Evolutionary conservation across 2,797 vertebrate species (phyloP).

Genomic region (Pterois miles): DNA sequence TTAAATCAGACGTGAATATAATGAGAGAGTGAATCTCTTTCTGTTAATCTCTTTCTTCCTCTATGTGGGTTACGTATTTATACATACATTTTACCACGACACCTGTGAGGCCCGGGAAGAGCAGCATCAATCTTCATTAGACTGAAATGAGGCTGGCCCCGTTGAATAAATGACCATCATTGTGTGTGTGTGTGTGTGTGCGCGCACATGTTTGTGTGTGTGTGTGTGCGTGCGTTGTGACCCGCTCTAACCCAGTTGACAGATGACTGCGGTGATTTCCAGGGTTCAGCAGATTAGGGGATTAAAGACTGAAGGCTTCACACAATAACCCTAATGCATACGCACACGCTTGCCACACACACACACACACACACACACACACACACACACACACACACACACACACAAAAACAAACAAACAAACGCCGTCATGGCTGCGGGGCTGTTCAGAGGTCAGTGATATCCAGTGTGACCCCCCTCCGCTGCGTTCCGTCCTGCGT

Average conservation of each 20-base stretch:
- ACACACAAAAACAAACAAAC: constrained; percentile 32
- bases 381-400: constrained; percentile 33
- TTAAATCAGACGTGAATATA: constrained; percentile 13
- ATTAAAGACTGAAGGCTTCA: constrained; percentile 81
- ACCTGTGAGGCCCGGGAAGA: constrained; percentile 76
- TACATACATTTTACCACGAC: constrained; percentile 68
- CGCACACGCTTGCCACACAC: background rate
- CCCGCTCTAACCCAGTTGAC: constrained; percentile 73
- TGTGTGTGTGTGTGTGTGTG: constrained; percentile 44
- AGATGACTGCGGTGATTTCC: constrained; percentile 84
- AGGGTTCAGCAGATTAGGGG: constrained; percentile 85
- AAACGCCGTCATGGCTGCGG: background rate
- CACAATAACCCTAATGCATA: constrained; percentile 81
- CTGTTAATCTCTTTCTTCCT: constrained; percentile 34
- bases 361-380: constrained; percentile 36
- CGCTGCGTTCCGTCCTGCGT: constrained; percentile 3
- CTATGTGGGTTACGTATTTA: constrained; percentile 78
- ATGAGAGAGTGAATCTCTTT: constrained; percentile 23
- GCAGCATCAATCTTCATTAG: constrained; percentile 85
- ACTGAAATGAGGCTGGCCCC: constrained; percentile 80
- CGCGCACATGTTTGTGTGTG: constrained; percentile 22
- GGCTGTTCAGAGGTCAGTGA: constrained; percentile 43
- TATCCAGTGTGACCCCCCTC: constrained; percentile 58
- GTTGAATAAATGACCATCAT: constrained; percentile 82
- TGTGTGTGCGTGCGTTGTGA: constrained; percentile 24